Evolutionary conservation across 2,113 vertebrate species (phyloP), one percentile per base, ranked within the genome.

Genomic region (Hippopotamus amphibius): DNA sequence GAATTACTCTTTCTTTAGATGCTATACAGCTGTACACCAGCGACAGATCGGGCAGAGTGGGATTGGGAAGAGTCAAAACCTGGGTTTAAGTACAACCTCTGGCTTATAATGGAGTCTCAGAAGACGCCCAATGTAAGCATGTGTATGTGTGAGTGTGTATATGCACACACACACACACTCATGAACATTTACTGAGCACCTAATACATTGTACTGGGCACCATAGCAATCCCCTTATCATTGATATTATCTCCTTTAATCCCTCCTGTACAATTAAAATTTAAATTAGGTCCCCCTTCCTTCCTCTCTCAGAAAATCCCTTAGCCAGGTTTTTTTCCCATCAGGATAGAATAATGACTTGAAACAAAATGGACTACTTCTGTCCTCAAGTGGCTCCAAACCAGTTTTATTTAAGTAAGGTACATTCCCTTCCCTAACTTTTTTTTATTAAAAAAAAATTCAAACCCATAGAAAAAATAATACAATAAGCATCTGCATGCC

Each of bases 401-500:
- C 43, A 50, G 22, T 69, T 91, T 61, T 74, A 95, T 92, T 48
- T 61, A 92, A 95, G 66, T 37, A 71, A 92, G 77, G 26, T 48
- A 41, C 13, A 26, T 65, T 91, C 65, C 13, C 13, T 84, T 86
- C 26, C 28, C 19, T 83, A 37, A 30, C 7, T 53, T 46, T 90
- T 37, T 87, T 61, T 50, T 61, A 61, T 61, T 37, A 89, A 57
- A 74, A 48, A 72, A 33, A 22, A 57, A 57, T 53, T 82, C 55
- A 93, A 95, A 82, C 17, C 12, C 55, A 77, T 6, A 63, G 28
- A 37, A 91, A 71, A 72, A 82, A 63, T 30, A 57, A 66, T 41
- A 28, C 4, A 71, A 74, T 43, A 37, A 87, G 13, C 6, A 88
- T 57, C 33, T 90, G 24, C 22, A 65, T 4, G 43, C 4, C 2